Base-by-base conservation (phyloP, 2,113 vertebrate genomes). In the Cromileptes altivelis region DNA sequence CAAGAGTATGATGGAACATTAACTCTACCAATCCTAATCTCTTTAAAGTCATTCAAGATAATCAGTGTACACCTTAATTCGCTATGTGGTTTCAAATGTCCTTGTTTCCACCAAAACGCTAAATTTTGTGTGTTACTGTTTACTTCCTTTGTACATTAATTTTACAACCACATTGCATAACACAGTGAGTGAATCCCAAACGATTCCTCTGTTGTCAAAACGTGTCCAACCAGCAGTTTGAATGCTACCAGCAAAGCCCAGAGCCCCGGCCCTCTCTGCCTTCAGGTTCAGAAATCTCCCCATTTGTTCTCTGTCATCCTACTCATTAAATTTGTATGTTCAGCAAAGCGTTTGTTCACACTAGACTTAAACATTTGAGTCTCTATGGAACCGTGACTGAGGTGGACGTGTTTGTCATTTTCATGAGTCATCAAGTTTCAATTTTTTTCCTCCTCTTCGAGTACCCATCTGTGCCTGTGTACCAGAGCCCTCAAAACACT, bases 261-360 rank as follows among this genome's bases (percentile, higher is more conserved):
- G 50, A 55, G 23, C 15, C 17, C 13, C 5, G 4, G 21, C 4
- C 56, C 45, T 57, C 65, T 57, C 30, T 49, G 69, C 69, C 65
- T 85, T 67, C 42, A 80, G 57, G 71, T 79, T 52, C 13, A 53
- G 21, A 55, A 30, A 67, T 1, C 40, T 85, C 80, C 57, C 13
- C 3, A n/a, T 27, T 64, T 81, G 73, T 84, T 78, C 27, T 61
- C 21, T 50, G 55, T 75, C 68, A 45, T 55, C 64, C n/a, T 21
- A 9, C 78, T 87, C 56, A 86, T 92, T 86, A 88, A 91, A 89
- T 69, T 53, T 87, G 75, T 65, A 87, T 85, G 78, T 71, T 71
- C 57, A 80, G 60, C 71, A 80, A 91, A 89, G 73, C 52, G 55
- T 76, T 91, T 70, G 49, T 69, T 71, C 60, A 55, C 52, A 30